Evolutionary conservation across 2,888 invertebrate genomes (phyloP), one percentile per base, ranked within the genome.

Genomic region (Euspilapteryx auroguttella): DNA sequence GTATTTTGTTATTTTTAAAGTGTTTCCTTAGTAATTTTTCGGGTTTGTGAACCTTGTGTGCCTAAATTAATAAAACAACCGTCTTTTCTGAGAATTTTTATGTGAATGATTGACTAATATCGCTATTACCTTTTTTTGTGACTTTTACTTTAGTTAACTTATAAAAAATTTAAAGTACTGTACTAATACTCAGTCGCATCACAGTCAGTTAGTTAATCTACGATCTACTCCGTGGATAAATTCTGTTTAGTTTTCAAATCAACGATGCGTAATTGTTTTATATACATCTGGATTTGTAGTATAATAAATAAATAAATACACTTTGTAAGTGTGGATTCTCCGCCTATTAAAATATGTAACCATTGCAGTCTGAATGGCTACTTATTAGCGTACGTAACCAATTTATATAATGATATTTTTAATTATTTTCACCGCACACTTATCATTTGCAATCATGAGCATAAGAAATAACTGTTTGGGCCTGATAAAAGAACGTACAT

Each of bases 321-420:
- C 73, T 69, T 68, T 63, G 55, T 65, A 69, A 68, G 68, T 69
- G 66, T 69, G 57, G 59, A 59, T 55, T 69, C 64, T 75, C 75
- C 75, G 75, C 75, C 75, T 75, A 75, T 75, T 71, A 71, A 63
- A 54, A 41, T 68, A 62, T 68, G 61, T 69, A 66, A 66, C 66
- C 68, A 65, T 68, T 62, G 54, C 59, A 61, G 57, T 59, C 63
- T 45, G 53, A 57, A 64, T 73, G 68, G 65, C 58, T 66, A 69
- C 63, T 59, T 61, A 54, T 61, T 64, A 71, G 66, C 55, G 63
- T 73, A 66, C 58, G 66, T 66, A 59, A 57, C 62, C 55, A 59
- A 61, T 56, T 51, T 55, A 52, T 57, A 55, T 57, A 56, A 55
- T 54, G n/a, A n/a, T n/a, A n/a, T 46, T 54, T 50, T 53, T 57